These are phyloP conservation scores for Xenus cinereus DNA, from an alignment of 2,113 vertebrate genomes.

Conservation along the genomic window DNA sequence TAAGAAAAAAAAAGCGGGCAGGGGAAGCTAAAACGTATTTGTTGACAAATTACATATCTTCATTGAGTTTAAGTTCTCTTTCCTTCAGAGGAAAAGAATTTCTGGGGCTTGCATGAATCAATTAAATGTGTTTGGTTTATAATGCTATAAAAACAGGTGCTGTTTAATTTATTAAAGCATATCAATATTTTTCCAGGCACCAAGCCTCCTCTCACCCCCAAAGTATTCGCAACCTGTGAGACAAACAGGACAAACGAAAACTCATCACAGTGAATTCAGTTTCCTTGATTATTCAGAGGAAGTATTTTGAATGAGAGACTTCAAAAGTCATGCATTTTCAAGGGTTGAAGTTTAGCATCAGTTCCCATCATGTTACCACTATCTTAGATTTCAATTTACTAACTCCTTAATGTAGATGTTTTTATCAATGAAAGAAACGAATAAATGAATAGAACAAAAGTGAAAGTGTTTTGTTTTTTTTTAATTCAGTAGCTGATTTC, in stretches of 20 bases:
- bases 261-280: not conserved
- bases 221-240: not conserved
- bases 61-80: not conserved
- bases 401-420: not conserved
- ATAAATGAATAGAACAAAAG: not conserved
- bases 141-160: not conserved
- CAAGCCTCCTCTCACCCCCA: not conserved
- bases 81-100: not conserved
- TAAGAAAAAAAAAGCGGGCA: not conserved
- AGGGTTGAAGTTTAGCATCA: not conserved
- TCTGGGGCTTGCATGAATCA: not conserved
- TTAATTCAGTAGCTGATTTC: not conserved
- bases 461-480: not conserved
- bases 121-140: not conserved
- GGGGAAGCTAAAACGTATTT: not conserved
- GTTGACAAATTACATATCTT: not conserved
- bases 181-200: not conserved
- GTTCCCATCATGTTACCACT: accelerated
- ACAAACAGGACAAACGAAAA: not conserved
- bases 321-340: not conserved
- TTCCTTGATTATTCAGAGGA: not conserved
- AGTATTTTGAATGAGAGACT: not conserved
- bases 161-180: not conserved
- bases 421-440: not conserved
- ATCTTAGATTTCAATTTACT: not conserved